Base-by-base conservation (phyloP, 2,888 invertebrate genomes). In the Thecophora atra region DNA sequence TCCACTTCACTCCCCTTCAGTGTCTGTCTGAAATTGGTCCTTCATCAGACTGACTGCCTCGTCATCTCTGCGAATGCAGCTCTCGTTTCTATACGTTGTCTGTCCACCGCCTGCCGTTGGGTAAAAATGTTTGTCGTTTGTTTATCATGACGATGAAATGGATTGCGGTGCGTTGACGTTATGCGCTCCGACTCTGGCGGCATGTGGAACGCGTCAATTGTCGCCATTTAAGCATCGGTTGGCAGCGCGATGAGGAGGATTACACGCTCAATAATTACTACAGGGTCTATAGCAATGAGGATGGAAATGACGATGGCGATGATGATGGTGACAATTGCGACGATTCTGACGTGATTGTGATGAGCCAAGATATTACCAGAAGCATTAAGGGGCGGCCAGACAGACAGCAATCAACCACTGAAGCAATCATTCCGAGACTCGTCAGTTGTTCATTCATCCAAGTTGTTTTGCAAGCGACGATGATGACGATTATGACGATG, bases 171-270 rank as follows among this genome's bases (percentile, higher is more conserved):
- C 17, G 47, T 11, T n/a, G n/a, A 47, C 47, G 47, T 15, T 6
- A n/a, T 17, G 6, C 47, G 47, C n/a, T 11, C 15, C 3, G 47
- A 1, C 47, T 58, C 28, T 58, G 47, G 47, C 28, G 28, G 63
- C 56, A 28, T 51, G 54, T 60, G 72, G 71, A 73, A 65, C 17
- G 62, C 69, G 76, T 73, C 73, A 75, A 72, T 72, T 72, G 68
- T 30, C 68, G 63, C 67, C 72, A 52, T 72, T 72, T 62, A 62
- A 72, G 58, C 72, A 54, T 47, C 47, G 56, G 60, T 66, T 71
- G 71, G 66, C 70, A 70, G 64, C 64, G 21, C 63, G 42, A 26
- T 71, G 65, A 56, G 71, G 44, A 71, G 71, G 56, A 71, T 65
- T 65, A 58, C 71, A 68, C 66, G 68, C 70, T 70, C 73, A 65